Conservation (phyloP, 1,140 invertebrate genomes). For the Dinoponera quadriceps region DNA sequence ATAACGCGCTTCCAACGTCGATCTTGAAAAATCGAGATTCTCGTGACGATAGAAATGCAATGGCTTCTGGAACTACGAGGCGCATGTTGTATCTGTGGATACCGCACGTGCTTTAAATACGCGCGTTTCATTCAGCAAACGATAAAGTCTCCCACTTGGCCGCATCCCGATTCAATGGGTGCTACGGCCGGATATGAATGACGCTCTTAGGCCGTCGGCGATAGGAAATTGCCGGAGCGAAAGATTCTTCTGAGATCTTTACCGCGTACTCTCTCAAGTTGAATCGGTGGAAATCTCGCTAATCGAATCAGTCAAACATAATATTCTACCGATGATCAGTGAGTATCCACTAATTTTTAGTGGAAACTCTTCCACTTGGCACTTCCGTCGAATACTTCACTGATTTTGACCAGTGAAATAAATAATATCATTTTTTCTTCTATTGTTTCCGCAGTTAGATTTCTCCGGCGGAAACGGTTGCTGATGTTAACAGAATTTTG, state of each 20-base stretch:
- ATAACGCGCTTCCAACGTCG: background rate
- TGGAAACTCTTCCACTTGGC: too few species aligned
- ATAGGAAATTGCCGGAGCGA: background rate
- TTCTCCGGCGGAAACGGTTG: too few species aligned
- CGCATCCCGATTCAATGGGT: background rate
- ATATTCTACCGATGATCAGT: too few species aligned
- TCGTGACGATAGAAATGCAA: background rate
- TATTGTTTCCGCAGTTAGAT: too few species aligned
- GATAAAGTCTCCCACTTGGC: background rate
- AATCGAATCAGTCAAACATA: too few species aligned
- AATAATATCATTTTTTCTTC: too few species aligned
- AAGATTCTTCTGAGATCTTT: background rate
- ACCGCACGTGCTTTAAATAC: background rate
- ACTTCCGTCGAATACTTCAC: too few species aligned
- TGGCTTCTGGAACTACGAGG: background rate
- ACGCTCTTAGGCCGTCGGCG: background rate
- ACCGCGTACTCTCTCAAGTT: background rate
- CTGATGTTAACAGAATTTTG: too few species aligned
- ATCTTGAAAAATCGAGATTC: background rate
- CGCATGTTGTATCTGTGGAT: too few species aligned
- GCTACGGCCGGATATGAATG: background rate
- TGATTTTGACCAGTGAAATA: too few species aligned
- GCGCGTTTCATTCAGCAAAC: background rate
- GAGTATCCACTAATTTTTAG: too few species aligned
- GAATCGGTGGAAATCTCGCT: too few species aligned